Conservation (phyloP, 1,140 invertebrate genomes). For the Xylocopa sonorina region DNA sequence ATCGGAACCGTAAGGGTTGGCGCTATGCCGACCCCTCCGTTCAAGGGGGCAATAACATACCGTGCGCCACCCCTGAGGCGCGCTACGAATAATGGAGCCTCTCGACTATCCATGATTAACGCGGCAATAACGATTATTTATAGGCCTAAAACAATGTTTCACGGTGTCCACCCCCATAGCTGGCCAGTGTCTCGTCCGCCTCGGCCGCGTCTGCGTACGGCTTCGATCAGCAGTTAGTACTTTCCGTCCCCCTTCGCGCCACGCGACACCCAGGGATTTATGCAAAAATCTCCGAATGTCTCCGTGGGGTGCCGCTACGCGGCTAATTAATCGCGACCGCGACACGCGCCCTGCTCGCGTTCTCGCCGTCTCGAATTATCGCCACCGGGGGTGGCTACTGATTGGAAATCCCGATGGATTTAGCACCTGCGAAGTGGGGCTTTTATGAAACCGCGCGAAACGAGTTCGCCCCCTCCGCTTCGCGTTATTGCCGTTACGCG, state of each 20-base stretch:
- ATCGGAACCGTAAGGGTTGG: constrained; percentile 71
- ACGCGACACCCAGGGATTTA: constrained; percentile 20
- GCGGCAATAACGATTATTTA: constrained; percentile 80
- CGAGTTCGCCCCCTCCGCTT: constrained; percentile 9
- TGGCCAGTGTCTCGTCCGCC: constrained; percentile 36
- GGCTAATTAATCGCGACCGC: constrained; percentile 64
- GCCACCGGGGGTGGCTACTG: constrained; percentile 40
- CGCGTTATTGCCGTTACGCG: too few relatives aligned
- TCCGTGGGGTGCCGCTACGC: constrained; percentile 52
- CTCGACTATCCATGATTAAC: constrained; percentile 78
- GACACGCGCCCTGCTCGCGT: background rate
- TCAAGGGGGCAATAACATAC: constrained; percentile 76
- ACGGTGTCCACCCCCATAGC: constrained; percentile 71
- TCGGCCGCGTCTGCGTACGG: constrained; percentile 2
- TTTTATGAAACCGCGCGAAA: constrained; percentile 53
- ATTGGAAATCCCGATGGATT: constrained; percentile 64
- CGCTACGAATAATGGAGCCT: constrained; percentile 76
- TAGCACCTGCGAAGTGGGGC: constrained; percentile 53
- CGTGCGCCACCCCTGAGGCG: constrained; percentile 61
- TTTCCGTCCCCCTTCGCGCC: background rate
- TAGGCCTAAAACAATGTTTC: constrained; percentile 79
- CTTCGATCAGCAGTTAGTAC: constrained; percentile 72
- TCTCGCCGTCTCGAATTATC: constrained; percentile 20
- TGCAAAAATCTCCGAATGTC: constrained; percentile 37
- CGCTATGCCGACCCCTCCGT: constrained; percentile 63